Conservation (phyloP, 64 coral and sea anemone genomes). For the Platygyra sinensis region DNA sequence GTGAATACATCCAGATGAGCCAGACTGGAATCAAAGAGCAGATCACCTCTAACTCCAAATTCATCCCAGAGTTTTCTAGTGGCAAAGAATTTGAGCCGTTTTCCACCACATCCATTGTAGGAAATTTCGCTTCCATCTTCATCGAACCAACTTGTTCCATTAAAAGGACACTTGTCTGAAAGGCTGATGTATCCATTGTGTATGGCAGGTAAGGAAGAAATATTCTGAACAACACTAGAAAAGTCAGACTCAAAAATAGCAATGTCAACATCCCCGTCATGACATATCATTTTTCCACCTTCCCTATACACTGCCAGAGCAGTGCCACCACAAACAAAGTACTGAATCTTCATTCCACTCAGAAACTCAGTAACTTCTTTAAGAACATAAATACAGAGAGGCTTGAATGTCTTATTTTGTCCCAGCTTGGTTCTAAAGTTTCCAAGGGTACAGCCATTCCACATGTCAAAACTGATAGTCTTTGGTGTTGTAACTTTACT, state of each 20-base stretch:
- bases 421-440: conserved; percentile 18
- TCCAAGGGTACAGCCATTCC: conserved; percentile 7
- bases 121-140: conserved; percentile 7
- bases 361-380: conserved; percentile 7
- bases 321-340: conserved; percentile 14
- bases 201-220: neutral
- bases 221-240: conserved; percentile 1
- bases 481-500: neutral
- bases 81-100: conserved; percentile 10
- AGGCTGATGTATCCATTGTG: neutral
- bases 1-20: conserved; percentile 27
- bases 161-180: conserved; percentile 5
- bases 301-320: conserved; percentile 31
- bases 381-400: conserved; percentile 19
- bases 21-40: neutral
- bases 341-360: neutral
- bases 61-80: conserved; percentile 13
- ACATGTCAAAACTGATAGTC: conserved; percentile 26
- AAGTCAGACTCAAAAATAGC: conserved; percentile 5
- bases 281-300: conserved; percentile 6
- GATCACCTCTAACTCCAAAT: neutral
- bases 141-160: conserved; percentile 5
- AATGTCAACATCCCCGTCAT: conserved; percentile 22
- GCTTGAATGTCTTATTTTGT: conserved; percentile 5
- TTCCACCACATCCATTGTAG: conserved; percentile 1